Conservation (phyloP, 2,797 vertebrate genomes). For the Lepus townsendii region DNA sequence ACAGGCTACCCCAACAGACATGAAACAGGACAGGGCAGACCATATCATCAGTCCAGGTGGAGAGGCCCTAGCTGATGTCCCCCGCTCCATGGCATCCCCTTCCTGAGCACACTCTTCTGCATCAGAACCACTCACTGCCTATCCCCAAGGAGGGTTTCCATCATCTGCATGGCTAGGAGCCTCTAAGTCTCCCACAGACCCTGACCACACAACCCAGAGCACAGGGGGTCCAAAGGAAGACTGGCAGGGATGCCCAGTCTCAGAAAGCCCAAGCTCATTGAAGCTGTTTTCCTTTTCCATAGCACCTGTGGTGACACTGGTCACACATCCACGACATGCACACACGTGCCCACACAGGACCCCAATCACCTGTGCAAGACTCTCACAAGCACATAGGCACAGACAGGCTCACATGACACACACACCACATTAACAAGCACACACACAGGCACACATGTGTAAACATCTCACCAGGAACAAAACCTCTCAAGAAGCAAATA, state of each 20-base stretch:
- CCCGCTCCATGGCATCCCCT: too few species aligned
- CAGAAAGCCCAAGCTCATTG: background rate
- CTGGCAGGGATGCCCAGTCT: too few species aligned
- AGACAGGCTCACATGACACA: rapidly evolving
- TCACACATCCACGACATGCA: background rate
- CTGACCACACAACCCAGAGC: background rate
- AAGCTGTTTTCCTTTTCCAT: too few species aligned
- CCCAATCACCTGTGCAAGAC: background rate
- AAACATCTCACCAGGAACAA: background rate
- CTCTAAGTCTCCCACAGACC: too few species aligned
- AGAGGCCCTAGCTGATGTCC: background rate
- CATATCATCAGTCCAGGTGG: rapidly evolving
- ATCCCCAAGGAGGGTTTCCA: too few species aligned
- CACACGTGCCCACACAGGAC: background rate
- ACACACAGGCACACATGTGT: background rate
- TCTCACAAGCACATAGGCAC: background rate
- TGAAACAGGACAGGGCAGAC: rapidly evolving
- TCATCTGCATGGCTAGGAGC: background rate
- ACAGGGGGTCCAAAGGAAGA: background rate
- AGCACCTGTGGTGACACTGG: too few species aligned
- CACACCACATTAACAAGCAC: background rate
- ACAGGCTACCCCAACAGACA: too few species aligned
- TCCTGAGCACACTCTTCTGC: background rate
- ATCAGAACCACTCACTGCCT: too few species aligned
- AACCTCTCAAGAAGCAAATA: too few species aligned